These are phyloP conservation scores for Theretra japonica DNA, from an alignment of 2,888 invertebrate genomes.

Conservation along the genomic window DNA sequence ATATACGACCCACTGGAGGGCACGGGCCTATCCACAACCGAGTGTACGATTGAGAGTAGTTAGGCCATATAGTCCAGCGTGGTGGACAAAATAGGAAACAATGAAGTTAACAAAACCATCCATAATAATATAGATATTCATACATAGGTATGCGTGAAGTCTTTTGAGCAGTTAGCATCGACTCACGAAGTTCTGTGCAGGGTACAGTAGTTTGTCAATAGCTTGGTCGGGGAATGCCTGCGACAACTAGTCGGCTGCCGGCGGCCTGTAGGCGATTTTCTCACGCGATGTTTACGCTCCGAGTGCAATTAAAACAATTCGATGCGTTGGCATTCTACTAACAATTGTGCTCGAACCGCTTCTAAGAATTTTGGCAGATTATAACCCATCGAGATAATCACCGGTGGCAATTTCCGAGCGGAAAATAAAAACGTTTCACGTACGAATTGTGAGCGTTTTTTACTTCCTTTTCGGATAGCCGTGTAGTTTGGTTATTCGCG, in stretches of 20 bases:
- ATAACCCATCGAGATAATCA: conserved; percentile 4
- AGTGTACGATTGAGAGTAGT: too few species aligned
- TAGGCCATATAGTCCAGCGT: too few species aligned
- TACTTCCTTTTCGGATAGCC: background rate
- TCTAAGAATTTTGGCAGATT: conserved; percentile 36
- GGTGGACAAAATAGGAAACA: too few species aligned
- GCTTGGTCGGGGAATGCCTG: conserved; percentile 55
- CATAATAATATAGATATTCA: background rate
- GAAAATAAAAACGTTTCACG: conserved; percentile 1
- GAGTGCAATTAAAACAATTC: conserved; percentile 58
- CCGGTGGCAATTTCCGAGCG: background rate
- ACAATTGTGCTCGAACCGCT: conserved; percentile 33
- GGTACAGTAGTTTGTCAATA: conserved; percentile 37
- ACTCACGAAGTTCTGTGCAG: background rate
- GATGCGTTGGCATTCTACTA: conserved; percentile 43
- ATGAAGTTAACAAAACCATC: background rate
- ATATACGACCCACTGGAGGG: too few species aligned
- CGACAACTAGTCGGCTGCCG: conserved; percentile 49
- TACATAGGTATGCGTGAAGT: background rate
- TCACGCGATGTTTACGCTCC: conserved; percentile 67
- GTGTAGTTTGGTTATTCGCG: background rate
- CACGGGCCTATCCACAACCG: too few species aligned
- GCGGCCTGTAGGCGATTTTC: conserved; percentile 59
- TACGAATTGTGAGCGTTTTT: background rate
- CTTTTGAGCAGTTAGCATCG: background rate